Conservation (phyloP, 2,888 invertebrate species). For the Tenthredo notha region DNA sequence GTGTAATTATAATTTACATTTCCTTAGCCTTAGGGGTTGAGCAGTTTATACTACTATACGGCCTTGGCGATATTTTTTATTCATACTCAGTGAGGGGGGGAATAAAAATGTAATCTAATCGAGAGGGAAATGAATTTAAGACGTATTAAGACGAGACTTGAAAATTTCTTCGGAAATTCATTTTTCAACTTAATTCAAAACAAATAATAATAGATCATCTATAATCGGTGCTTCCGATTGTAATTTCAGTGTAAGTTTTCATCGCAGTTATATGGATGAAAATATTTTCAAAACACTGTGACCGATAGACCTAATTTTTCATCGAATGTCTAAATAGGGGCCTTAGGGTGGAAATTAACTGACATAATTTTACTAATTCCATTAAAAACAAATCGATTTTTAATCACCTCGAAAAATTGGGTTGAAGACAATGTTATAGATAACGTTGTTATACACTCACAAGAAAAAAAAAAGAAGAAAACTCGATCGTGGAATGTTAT, state of each 20-base stretch:
- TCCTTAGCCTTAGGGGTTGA: not conserved
- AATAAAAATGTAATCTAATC: not conserved
- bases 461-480: no score
- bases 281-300: slow-evolving; percentile 32
- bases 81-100: not conserved
- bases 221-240: not conserved
- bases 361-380: not conserved
- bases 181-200: not conserved
- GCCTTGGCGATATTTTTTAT: not conserved
- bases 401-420: slow-evolving; percentile 33
- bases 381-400: slow-evolving; percentile 16
- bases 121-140: not conserved
- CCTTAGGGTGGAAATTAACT: slow-evolving; percentile 14
- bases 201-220: not conserved
- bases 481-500: not conserved
- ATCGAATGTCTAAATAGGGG: not conserved
- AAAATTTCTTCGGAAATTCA: not conserved
- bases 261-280: not conserved
- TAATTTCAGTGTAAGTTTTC: not conserved
- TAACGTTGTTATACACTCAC: not conserved
- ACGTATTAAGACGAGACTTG: not conserved
- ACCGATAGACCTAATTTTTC: slow-evolving; percentile 29
- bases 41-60: not conserved
- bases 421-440: not conserved
- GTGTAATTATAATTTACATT: slow-evolving; percentile 34